phyloP scores from a whole-genome alignment of 2,113 vertebrate genomes.

The Eretmochelys imbricata region DNA sequence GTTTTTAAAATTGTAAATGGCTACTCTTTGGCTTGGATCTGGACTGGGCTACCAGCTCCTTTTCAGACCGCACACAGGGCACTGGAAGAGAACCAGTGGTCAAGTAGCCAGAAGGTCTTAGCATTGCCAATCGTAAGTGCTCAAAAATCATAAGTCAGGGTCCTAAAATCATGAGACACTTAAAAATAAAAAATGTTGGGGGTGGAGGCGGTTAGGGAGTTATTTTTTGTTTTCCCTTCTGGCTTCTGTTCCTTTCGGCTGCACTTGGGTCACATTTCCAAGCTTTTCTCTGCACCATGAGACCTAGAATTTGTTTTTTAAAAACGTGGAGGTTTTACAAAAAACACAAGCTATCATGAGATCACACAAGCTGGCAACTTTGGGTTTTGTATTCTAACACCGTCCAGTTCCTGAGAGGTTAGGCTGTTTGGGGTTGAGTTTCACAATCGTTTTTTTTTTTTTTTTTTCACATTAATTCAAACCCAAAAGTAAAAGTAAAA shows the following conservation, averaged over 20 bases:
- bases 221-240: too few relatives aligned
- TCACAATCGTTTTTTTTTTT: background rate
- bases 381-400: background rate
- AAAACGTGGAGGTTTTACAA: too few relatives aligned
- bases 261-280: too few relatives aligned
- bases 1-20: background rate
- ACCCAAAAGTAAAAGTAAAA: slow-evolving; percentile 47
- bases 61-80: background rate
- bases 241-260: too few relatives aligned
- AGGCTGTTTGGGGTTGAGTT: background rate
- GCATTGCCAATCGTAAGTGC: background rate
- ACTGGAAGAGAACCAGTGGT: background rate
- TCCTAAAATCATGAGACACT: background rate
- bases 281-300: too few relatives aligned
- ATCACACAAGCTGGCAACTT: background rate
- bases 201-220: too few relatives aligned
- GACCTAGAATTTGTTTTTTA: too few relatives aligned
- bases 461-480: slow-evolving; percentile 37
- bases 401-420: background rate
- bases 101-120: background rate
- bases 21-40: background rate
- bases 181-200: too few relatives aligned
- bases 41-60: background rate
- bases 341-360: background rate
- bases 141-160: background rate